These are phyloP conservation scores for Tenthredo livida DNA, from an alignment of 2,888 invertebrate genomes.

Conservation along the genomic window DNA sequence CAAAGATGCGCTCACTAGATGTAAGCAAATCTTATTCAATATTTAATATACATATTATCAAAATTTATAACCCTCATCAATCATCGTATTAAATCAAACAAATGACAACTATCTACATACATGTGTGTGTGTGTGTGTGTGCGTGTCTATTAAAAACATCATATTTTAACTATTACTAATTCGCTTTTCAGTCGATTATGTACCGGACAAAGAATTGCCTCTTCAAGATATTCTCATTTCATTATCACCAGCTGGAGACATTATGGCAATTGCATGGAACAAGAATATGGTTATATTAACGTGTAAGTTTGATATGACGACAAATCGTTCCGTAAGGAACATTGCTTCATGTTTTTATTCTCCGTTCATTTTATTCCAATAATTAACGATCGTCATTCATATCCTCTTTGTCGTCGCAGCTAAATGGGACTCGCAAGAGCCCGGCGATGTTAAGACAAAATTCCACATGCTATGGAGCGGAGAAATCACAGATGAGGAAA, in stretches of 20 bases:
- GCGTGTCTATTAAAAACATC: conserved; percentile 7
- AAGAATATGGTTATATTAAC: conserved; percentile 84
- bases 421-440: conserved; percentile 82
- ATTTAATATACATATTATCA: conserved; percentile 34
- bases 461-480: conserved; percentile 82
- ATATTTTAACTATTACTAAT: neutral
- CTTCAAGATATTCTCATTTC: conserved; percentile 85
- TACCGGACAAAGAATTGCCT: conserved; percentile 81
- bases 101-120: neutral
- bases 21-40: conserved; percentile 66
- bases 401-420: conserved; percentile 71
- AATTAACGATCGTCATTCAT: neutral
- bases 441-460: conserved; percentile 77
- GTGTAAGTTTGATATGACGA: conserved; percentile 73
- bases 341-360: neutral
- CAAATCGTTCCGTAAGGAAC: neutral
- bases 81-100: neutral
- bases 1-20: conserved; percentile 76
- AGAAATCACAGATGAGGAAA: conserved; percentile 77
- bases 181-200: conserved; percentile 70
- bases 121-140: neutral
- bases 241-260: conserved; percentile 86
- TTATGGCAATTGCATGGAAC: conserved; percentile 84
- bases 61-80: conserved; percentile 47
- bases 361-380: no score